phyloP scores from a whole-genome alignment of 2,797 vertebrate genomes.

The Urosaurus nigricauda region DNA sequence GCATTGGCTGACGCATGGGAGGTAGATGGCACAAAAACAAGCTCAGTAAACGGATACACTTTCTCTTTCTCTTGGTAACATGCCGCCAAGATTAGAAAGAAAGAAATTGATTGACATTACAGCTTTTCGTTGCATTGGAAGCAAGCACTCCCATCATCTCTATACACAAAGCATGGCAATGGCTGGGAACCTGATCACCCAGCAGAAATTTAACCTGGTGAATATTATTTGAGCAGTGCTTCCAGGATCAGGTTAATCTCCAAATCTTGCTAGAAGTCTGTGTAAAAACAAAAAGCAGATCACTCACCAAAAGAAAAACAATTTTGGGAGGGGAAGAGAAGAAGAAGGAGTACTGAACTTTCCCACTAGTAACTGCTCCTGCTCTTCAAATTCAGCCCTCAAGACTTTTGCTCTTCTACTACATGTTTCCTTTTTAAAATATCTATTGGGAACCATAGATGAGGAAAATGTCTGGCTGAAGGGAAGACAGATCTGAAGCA shows the following conservation, averaged over 20 bases:
- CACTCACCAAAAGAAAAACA: not conserved
- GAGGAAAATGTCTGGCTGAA: not conserved
- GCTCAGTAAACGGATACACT: slow-evolving; percentile 46
- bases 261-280: not conserved
- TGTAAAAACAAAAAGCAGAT: not conserved
- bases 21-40: slow-evolving; percentile 20
- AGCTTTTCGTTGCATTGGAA: not conserved
- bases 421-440: not conserved
- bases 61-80: not conserved
- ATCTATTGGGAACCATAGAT: too few species aligned
- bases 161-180: not conserved
- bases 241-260: not conserved
- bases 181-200: not conserved
- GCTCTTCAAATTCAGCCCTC: not conserved
- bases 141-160: not conserved
- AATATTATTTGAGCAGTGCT: not conserved
- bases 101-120: not conserved
- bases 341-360: not conserved
- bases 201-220: not conserved
- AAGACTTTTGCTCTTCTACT: not conserved
- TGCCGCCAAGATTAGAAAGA: not conserved
- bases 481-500: not conserved
- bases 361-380: too few species aligned
- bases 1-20: slow-evolving; percentile 51
- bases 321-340: not conserved